Conservation (phyloP, 2,113 vertebrate species). For the Xenotilapia longispinis region DNA sequence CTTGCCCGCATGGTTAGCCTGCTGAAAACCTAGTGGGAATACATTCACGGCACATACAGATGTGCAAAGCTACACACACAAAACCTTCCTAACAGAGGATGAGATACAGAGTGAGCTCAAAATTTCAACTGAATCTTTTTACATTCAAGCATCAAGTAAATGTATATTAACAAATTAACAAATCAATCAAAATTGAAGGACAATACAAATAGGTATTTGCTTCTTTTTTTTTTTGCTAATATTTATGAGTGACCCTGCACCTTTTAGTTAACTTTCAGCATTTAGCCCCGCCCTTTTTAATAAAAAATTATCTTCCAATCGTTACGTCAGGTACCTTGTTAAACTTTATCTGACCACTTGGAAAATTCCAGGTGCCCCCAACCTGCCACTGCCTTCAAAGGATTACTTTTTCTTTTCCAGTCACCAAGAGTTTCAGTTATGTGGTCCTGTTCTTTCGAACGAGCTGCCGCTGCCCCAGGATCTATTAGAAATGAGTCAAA, state of each 20-base stretch:
- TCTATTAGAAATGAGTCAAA: background rate
- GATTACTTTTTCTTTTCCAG: background rate
- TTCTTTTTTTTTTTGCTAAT: background rate
- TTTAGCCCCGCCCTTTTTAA: fast-evolving
- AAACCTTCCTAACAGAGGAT: background rate
- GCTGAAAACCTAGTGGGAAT: background rate
- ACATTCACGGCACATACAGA: background rate
- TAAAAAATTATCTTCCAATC: background rate
- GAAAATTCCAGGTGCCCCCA: background rate
- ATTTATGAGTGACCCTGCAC: fast-evolving
- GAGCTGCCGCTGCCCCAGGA: background rate
- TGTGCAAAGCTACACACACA: background rate
- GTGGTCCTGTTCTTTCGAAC: background rate
- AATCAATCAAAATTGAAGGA: background rate
- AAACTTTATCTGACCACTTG: background rate
- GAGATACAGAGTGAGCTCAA: background rate
- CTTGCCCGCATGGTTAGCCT: fast-evolving
- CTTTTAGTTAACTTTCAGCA: background rate
- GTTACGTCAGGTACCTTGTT: background rate
- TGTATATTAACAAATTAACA: background rate
- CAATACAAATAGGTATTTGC: background rate
- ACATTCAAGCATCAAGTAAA: background rate
- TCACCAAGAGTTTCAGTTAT: background rate
- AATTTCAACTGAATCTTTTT: background rate
- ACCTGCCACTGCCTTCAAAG: background rate